phyloP scores from a whole-genome alignment of 2,888 invertebrate genomes.

The Pseudococcus jackbeardsleyi region DNA sequence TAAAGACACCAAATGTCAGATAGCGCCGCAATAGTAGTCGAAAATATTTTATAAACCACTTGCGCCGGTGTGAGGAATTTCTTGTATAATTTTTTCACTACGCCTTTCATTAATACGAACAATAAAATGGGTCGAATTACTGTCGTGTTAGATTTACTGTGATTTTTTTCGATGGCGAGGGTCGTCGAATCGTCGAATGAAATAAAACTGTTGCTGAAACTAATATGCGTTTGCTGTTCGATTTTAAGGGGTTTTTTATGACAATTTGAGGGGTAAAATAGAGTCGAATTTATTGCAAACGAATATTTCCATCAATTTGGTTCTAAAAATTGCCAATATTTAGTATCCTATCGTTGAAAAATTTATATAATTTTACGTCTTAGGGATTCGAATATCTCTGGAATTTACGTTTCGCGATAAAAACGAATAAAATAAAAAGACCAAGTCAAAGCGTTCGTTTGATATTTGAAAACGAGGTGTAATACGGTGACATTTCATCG shows the following conservation, averaged over 20 bases:
- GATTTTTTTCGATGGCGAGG: background rate
- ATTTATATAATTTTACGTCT: no score
- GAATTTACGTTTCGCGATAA: background rate
- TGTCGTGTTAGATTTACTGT: background rate
- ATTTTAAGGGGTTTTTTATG: no score
- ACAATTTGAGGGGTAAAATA: no score
- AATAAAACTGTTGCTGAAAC: no score
- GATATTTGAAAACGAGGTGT: background rate
- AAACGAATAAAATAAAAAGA: background rate
- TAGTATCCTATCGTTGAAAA: no score
- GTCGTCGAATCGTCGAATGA: no score
- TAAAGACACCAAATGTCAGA: slow-evolving; percentile 58
- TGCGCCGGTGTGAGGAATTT: background rate
- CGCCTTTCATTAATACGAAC: background rate
- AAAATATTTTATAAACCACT: slow-evolving; percentile 30
- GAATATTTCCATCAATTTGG: no score
- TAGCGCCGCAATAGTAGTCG: slow-evolving; percentile 1
- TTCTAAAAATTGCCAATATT: no score
- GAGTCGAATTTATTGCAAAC: no score
- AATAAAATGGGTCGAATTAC: background rate
- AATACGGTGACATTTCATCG: background rate
- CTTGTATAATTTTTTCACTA: background rate
- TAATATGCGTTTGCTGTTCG: no score
- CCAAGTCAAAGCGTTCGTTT: background rate
- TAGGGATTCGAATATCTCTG: background rate